phyloP scores from a whole-genome alignment of 30 jellyfish, hydroid and myxozoan genomes.

The Turritopsis dohrnii region DNA sequence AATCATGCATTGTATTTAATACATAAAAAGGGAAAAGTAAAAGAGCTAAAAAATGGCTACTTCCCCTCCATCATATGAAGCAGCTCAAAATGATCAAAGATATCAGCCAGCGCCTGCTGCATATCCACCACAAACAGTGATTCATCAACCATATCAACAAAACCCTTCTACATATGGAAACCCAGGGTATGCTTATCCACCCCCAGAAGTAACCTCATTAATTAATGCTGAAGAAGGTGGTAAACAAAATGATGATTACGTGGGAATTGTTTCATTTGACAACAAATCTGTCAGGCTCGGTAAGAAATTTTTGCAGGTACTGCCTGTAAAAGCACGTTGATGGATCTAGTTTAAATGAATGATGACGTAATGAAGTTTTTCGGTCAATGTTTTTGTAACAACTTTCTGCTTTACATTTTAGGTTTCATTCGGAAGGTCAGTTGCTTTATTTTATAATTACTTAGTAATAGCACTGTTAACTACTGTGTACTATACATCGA shows the following conservation, averaged over 20 bases:
- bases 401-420: not conserved
- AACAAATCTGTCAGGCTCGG: conserved; percentile 29
- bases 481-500: not conserved
- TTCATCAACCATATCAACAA: not conserved
- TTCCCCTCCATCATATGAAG: conserved; percentile 26
- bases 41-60: not conserved
- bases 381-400: not conserved
- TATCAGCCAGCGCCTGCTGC: conserved; percentile 6
- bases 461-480: not conserved
- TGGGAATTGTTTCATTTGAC: conserved; percentile 18
- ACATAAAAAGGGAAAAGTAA: not conserved
- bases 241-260: not conserved
- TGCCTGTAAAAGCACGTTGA: not conserved
- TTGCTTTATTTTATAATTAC: not conserved
- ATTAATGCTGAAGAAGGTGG: not conserved
- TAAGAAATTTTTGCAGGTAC: not conserved
- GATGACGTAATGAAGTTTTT: not conserved
- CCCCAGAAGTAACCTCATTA: not conserved
- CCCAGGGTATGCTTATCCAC: not conserved
- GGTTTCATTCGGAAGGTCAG: conserved; percentile 29
- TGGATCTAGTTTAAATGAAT: not conserved
- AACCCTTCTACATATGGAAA: not conserved
- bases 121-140: conserved; percentile 29
- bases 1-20: not conserved
- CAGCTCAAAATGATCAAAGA: conserved; percentile 12